A percentile compares a stretch with the other conserved stretches of the same genome.
These are phyloP conservation scores for Elysia crispata DNA, from an alignment of 2,888 invertebrate genomes.

Conservation along the genomic window DNA sequence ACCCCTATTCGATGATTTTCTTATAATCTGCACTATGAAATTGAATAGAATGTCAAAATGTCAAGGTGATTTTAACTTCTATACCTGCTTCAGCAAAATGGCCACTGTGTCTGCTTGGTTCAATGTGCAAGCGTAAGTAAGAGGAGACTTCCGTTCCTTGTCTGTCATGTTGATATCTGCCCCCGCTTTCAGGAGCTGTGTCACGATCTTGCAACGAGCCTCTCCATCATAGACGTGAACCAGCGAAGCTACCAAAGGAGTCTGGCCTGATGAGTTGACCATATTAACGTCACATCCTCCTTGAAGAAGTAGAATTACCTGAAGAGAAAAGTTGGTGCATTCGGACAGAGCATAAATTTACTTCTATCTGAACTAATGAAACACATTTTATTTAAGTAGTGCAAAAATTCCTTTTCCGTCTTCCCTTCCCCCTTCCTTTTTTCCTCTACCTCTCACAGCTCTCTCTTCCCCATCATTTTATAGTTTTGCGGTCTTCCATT, in stretches of 20 bases:
- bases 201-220: constrained; percentile 49
- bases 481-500: no score
- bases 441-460: no score
- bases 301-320: constrained; percentile 57
- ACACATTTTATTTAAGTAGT: no score
- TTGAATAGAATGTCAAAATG: no score
- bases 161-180: constrained; percentile 58
- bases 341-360: no score
- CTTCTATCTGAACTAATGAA: no score
- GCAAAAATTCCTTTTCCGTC: no score
- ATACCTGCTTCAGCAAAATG: constrained; percentile 55
- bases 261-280: constrained; percentile 54
- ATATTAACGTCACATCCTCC: constrained; percentile 55
- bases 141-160: constrained; percentile 55
- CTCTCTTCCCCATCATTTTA: no score
- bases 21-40: no score
- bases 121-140: constrained; percentile 59
- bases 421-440: no score
- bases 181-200: constrained; percentile 51
- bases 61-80: no score
- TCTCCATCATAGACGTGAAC: constrained; percentile 51
- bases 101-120: constrained; percentile 54
- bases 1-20: no score
- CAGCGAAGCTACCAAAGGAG: constrained; percentile 57
- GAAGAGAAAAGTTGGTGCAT: constrained; percentile 24